phyloP scores from a whole-genome alignment of 2,888 invertebrate species.

The Chalcosyrphus nemorum region DNA sequence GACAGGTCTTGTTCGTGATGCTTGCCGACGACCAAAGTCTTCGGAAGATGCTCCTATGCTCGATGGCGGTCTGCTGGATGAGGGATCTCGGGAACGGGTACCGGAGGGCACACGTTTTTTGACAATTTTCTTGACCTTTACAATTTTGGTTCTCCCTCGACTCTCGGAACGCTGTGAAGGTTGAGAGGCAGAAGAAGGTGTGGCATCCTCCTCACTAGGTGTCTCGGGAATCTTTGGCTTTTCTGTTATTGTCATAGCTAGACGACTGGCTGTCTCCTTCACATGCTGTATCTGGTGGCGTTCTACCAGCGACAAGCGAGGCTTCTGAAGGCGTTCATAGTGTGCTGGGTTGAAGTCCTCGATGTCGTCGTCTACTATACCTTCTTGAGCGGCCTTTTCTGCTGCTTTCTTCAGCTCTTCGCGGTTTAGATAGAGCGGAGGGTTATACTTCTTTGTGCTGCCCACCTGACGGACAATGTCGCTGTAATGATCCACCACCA shows the following conservation, averaged over 20 bases:
- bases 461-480: slow-evolving; percentile 90
- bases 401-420: slow-evolving; percentile 86
- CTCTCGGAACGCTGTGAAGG: slow-evolving; percentile 77
- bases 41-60: slow-evolving; percentile 55
- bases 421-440: slow-evolving; percentile 85
- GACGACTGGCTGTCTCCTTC: slow-evolving; percentile 76
- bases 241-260: slow-evolving; percentile 74
- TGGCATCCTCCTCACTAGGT: slow-evolving; percentile 73
- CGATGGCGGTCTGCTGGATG: slow-evolving; percentile 75
- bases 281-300: slow-evolving; percentile 79
- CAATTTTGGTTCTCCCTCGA: slow-evolving; percentile 79
- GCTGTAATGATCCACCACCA: slow-evolving; percentile 90
- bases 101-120: slow-evolving; percentile 79
- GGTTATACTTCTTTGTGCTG: slow-evolving; percentile 81
- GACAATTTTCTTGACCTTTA: slow-evolving; percentile 79
- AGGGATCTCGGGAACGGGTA: slow-evolving; percentile 79
- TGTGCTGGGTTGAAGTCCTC: slow-evolving; percentile 72
- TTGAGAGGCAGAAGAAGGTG: slow-evolving; percentile 63
- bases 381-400: slow-evolving; percentile 82
- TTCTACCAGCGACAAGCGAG: slow-evolving; percentile 80
- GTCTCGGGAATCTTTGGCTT: slow-evolving; percentile 73
- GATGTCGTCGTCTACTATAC: slow-evolving; percentile 63
- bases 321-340: slow-evolving; percentile 77
- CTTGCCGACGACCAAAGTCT: slow-evolving; percentile 14
- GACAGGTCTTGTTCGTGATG: neutral